These are phyloP conservation scores for Diarsia rubi DNA, from an alignment of 2,888 invertebrate genomes.

Conservation along the genomic window DNA sequence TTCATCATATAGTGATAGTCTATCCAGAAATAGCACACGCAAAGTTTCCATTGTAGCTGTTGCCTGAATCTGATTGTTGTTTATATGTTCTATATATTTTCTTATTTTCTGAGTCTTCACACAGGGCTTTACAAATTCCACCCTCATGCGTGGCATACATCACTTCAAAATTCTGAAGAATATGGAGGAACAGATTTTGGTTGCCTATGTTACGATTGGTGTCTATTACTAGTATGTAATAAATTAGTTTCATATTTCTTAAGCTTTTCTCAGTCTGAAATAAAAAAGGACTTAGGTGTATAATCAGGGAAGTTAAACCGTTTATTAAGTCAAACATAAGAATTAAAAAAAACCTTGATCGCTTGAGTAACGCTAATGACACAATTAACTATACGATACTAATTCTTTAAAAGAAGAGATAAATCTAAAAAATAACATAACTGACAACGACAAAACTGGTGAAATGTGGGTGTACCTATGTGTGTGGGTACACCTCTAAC, in stretches of 20 bases:
- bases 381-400: too few species aligned
- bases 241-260: neutral
- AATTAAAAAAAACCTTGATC: neutral
- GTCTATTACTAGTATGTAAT: neutral
- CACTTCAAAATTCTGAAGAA: neutral
- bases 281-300: neutral
- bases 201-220: neutral
- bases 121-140: neutral
- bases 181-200: slow-evolving; percentile 2
- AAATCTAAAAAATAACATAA: too few species aligned
- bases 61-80: neutral
- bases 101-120: neutral
- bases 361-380: neutral
- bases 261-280: neutral
- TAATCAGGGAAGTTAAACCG: neutral
- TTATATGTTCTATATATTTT: neutral
- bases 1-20: neutral
- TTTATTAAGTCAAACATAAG: neutral
- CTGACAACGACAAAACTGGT: too few species aligned
- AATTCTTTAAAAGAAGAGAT: too few species aligned
- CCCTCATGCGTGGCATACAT: neutral
- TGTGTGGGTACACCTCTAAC: too few species aligned
- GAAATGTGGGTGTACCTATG: too few species aligned
- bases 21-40: neutral
- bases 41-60: neutral